phyloP scores from a whole-genome alignment of 1,140 invertebrate genomes.

The Drosophila seguyi region DNA sequence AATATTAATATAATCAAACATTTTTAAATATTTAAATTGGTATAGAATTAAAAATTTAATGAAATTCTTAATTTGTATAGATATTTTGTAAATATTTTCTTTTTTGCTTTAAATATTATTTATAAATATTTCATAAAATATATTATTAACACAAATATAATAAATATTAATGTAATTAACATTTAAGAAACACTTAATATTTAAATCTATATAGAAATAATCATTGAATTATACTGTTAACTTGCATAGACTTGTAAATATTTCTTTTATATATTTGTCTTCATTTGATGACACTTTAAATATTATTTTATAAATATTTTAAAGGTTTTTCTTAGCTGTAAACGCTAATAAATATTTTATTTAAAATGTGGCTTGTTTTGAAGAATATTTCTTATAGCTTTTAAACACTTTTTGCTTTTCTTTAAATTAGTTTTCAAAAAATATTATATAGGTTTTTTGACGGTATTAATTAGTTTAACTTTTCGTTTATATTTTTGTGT shows the following conservation, averaged over 20 bases:
- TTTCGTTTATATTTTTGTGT: background rate
- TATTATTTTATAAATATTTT: background rate
- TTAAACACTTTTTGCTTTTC: background rate
- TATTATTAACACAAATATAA: too few relatives aligned
- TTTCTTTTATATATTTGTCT: too few relatives aligned
- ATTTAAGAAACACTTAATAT: too few relatives aligned
- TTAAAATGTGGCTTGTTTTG: background rate
- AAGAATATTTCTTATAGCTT: background rate
- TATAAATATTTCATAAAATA: too few relatives aligned
- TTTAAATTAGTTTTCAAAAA: background rate
- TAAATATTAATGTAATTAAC: background rate
- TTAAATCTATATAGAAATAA: background rate
- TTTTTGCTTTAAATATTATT: too few relatives aligned
- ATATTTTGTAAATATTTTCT: too few relatives aligned
- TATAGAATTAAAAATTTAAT: too few relatives aligned
- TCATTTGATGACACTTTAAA: background rate
- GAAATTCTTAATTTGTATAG: too few relatives aligned
- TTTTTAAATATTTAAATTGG: too few relatives aligned
- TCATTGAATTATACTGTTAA: background rate
- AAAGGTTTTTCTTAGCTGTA: rapidly evolving
- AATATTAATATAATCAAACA: too few relatives aligned
- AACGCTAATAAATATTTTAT: background rate
- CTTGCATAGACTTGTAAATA: background rate
- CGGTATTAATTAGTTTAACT: background rate
- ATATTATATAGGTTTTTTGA: too few relatives aligned